Evolutionary conservation across 2,797 vertebrate species (phyloP).

Genomic region (Thaleichthys pacificus): DNA sequence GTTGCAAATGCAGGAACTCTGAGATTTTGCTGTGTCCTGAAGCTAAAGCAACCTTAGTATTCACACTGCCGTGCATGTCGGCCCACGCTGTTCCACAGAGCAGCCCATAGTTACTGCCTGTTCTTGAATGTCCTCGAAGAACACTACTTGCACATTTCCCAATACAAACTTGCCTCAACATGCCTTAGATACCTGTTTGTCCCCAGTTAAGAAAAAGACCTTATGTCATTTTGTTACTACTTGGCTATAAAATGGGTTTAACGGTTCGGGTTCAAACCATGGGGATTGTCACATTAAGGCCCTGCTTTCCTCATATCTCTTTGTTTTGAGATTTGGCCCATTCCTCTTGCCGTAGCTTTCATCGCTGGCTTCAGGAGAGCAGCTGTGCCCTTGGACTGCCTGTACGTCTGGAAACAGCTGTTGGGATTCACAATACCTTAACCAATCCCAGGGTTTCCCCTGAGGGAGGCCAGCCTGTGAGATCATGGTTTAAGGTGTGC

Average conservation of each 20-base stretch:
- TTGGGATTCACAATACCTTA: slow-evolving; percentile 72
- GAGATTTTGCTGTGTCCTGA: neutral
- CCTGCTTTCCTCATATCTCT: slow-evolving; percentile 4
- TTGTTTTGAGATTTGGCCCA: slow-evolving; percentile 22
- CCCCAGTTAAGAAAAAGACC: neutral
- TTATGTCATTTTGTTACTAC: neutral
- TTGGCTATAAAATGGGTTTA: too few species aligned
- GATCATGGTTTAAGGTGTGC: slow-evolving; percentile 72
- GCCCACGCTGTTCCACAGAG: neutral
- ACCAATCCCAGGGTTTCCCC: slow-evolving; percentile 70
- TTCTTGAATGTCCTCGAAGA: neutral
- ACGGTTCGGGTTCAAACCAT: neutral
- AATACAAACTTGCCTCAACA: neutral
- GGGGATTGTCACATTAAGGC: slow-evolving; percentile 14
- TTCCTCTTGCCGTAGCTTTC: slow-evolving; percentile 44
- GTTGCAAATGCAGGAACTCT: slow-evolving; percentile 3
- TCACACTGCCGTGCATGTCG: neutral
- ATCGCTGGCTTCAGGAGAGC: slow-evolving; percentile 57
- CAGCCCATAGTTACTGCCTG: neutral
- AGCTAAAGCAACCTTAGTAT: neutral
- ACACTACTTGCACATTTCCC: neutral
- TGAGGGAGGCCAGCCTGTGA: slow-evolving; percentile 65
- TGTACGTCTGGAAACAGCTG: slow-evolving; percentile 69
- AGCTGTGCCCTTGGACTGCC: slow-evolving; percentile 71
- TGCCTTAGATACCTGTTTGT: neutral